Evolutionary conservation across 1,140 invertebrate species (phyloP).

Genomic region (Aphelenchoides besseyi): DNA sequence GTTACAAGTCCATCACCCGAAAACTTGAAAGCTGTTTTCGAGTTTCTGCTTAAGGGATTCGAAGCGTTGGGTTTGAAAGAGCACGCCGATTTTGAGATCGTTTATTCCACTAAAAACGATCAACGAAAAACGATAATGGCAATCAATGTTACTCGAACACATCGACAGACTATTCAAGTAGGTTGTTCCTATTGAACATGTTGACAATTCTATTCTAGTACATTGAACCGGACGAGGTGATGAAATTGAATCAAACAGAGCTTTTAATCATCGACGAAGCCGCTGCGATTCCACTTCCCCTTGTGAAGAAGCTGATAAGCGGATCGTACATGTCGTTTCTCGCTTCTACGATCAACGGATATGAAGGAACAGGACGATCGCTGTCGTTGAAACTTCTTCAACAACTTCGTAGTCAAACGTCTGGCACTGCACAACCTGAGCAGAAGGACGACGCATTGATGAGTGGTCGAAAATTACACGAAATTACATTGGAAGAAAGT

Average conservation of each 20-base stretch:
- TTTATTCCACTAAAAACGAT: constrained; percentile 92
- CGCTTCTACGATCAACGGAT: constrained; percentile 94
- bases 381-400: constrained; percentile 90
- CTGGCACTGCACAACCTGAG: constrained; percentile 27
- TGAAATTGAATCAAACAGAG: constrained; percentile 84
- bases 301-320: constrained; percentile 69
- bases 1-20: constrained; percentile 96
- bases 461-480: constrained; percentile 64
- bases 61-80: constrained; percentile 82
- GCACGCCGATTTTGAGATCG: constrained; percentile 88
- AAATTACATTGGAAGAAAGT: constrained; percentile 79
- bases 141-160: constrained; percentile 82
- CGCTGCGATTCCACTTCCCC: constrained; percentile 90
- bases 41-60: constrained; percentile 94
- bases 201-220: constrained; percentile 70
- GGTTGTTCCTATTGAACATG: constrained; percentile 26
- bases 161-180: constrained; percentile 92
- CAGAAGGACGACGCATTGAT: constrained; percentile 44
- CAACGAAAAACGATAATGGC: constrained; percentile 92
- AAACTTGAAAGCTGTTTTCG: constrained; percentile 94
- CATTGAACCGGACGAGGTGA: constrained; percentile 85
- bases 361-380: constrained; percentile 95
- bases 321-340: constrained; percentile 26
- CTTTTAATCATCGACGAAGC: constrained; percentile 96
- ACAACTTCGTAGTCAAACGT: constrained; percentile 73